Evolutionary conservation across 2,797 vertebrate genomes (phyloP), one percentile per base, ranked within the genome.

Genomic region (Molossus alvarezi): DNA sequence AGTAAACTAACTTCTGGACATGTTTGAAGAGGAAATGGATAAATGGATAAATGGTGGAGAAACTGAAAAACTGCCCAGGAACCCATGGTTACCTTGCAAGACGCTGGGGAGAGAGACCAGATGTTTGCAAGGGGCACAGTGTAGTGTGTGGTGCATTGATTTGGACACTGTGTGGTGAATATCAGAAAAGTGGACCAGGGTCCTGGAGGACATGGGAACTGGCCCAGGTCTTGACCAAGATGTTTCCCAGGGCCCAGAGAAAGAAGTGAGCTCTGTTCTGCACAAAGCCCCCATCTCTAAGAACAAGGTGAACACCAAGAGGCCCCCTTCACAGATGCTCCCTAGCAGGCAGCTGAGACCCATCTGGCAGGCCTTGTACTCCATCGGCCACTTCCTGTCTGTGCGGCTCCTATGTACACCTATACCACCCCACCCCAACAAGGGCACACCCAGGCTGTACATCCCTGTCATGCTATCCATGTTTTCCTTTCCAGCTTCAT

Each of bases 381-480:
- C 25, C 10, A 3, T 0, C 25, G 14, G 17, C 6, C 37, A 8
- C 4, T n/a, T 60, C 11, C 37, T 55, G 6, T 17, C 64, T 12
- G 58, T 37, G 18, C 18, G 4, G 14, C 2, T 62, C 23, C 55
- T 41, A 9, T 0, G 0, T 2, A 45, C 8, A 1, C 3, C 23
- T 27, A 8, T 12, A n/a, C 0, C 7, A 21, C 14, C 33, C 0
- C 27, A 17, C 11, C 18, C 20, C 8, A 0, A 9, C n/a, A 9
- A 60, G 6, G 27, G 0, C 21, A 75, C 23, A 15, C 0, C 29
- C 11, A 6, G 0, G 14, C 12, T 9, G 9, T 1, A 3, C 6
- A 3, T 7, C 6, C 9, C 6, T 25, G 37, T 62, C 20, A 10
- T 2, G 17, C 9, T 12, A 33, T 17, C 80, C 18, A 25, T 41